These are phyloP conservation scores for Aphaenogaster floridana DNA, from an alignment of 1,140 invertebrate genomes.

Conservation along the genomic window DNA sequence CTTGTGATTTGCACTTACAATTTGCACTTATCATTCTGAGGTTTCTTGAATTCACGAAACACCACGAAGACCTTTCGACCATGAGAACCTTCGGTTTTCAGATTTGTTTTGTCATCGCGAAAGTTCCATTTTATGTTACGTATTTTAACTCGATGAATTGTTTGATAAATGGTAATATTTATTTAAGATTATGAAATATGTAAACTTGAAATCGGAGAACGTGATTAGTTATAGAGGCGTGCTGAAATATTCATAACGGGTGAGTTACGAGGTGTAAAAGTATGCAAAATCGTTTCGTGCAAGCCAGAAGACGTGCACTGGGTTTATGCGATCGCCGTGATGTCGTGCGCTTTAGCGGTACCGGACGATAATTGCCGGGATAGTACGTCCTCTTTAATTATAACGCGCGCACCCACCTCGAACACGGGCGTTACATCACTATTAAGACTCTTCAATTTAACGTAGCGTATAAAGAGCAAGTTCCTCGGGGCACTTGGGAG, in stretches of 20 bases:
- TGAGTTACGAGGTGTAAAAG: slow-evolving; percentile 50
- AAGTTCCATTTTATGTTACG: not conserved
- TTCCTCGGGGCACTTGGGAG: slow-evolving; percentile 58
- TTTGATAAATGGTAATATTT: not conserved
- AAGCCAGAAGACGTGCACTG: slow-evolving; percentile 38
- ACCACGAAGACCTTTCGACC: no score
- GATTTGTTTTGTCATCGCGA: not conserved
- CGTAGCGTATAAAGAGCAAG: slow-evolving; percentile 65
- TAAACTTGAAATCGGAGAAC: slow-evolving; percentile 4
- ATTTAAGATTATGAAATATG: slow-evolving; percentile 19
- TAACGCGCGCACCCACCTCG: slow-evolving; percentile 63
- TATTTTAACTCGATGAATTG: not conserved
- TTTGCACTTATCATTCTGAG: not conserved
- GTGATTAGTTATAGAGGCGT: slow-evolving; percentile 26
- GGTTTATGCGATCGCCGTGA: slow-evolving; percentile 51
- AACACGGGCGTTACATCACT: slow-evolving; percentile 62
- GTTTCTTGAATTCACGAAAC: not conserved
- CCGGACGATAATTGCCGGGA: slow-evolving; percentile 55
- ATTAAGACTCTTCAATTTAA: slow-evolving; percentile 71
- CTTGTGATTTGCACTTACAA: not conserved
- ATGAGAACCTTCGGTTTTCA: not conserved
- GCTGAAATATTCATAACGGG: slow-evolving; percentile 53
- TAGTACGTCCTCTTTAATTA: slow-evolving; percentile 73
- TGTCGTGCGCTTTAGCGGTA: slow-evolving; percentile 61
- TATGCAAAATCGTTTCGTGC: slow-evolving; percentile 56